Percentiles rank a stretch among this genome's conserved stretches.
Evolutionary conservation across 2,888 invertebrate genomes (phyloP).

Genomic region (Empis livida): DNA sequence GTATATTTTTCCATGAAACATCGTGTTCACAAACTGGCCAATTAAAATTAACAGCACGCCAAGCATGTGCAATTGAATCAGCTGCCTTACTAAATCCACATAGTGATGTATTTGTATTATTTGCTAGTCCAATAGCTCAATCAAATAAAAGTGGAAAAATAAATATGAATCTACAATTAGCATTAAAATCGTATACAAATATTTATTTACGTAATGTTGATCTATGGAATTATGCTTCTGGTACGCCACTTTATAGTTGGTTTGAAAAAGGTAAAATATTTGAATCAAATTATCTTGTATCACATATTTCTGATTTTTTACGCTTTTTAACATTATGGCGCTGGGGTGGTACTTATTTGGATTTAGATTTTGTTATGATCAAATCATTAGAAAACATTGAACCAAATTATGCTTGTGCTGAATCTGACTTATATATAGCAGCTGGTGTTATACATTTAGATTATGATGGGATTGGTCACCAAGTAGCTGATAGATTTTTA

Average conservation of each 20-base stretch:
- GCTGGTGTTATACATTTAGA: constrained; percentile 55
- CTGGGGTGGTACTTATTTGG: constrained; percentile 65
- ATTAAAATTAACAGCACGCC: constrained; percentile 21
- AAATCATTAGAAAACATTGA: constrained; percentile 24
- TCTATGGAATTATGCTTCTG: constrained; percentile 25
- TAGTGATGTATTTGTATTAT: constrained; percentile 26
- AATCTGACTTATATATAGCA: constrained; percentile 45
- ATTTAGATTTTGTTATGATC: constrained; percentile 57
- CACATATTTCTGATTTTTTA: constrained; percentile 27
- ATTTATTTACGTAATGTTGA: constrained; percentile 26
- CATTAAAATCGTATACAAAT: constrained; percentile 24
- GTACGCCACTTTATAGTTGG: constrained; percentile 29
- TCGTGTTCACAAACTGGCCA: constrained; percentile 18
- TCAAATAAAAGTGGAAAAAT: constrained; percentile 12
- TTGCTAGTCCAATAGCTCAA: constrained; percentile 24
- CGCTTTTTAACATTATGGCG: constrained; percentile 45
- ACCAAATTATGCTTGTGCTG: constrained; percentile 50
- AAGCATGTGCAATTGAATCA: constrained; percentile 34
- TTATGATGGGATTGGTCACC: constrained; percentile 40
- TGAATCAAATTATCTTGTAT: constrained; percentile 22
- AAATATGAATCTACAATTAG: constrained; percentile 8
- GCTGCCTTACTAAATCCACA: constrained; percentile 30
- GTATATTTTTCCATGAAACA: constrained; percentile 35
- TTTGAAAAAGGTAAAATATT: constrained; percentile 23
- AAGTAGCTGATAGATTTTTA: constrained; percentile 43